A percentile compares a stretch with the other conserved stretches of the same genome.
phyloP scores from a whole-genome alignment of 2,113 vertebrate genomes.

The Equus przewalskii region DNA sequence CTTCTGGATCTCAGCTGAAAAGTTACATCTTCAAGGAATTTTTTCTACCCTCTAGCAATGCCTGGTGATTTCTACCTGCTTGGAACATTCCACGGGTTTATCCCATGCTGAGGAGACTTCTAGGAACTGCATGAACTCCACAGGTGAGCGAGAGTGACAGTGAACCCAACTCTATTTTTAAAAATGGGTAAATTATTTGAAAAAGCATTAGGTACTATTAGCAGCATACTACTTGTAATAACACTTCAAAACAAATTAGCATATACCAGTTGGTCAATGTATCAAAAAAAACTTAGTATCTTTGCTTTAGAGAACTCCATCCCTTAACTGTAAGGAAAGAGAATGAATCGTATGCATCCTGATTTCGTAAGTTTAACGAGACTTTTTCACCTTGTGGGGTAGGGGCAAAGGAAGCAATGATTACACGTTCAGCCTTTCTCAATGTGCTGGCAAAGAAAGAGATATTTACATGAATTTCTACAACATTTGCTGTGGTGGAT shows the following conservation, averaged over 20 bases:
- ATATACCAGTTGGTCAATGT: background rate
- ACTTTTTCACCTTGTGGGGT: background rate
- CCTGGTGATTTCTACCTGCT: background rate
- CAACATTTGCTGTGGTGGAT: background rate
- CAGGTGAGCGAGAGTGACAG: background rate
- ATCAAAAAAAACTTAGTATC: background rate
- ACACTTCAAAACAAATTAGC: background rate
- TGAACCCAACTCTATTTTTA: background rate
- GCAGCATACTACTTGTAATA: background rate
- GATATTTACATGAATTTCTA: background rate
- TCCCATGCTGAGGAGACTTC: background rate
- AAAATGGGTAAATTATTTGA: background rate
- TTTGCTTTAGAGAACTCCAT: background rate
- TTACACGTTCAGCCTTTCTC: background rate
- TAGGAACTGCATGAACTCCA: background rate
- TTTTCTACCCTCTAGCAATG: background rate
- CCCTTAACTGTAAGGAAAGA: background rate
- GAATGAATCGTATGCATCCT: background rate
- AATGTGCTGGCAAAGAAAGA: background rate
- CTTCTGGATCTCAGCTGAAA: background rate
- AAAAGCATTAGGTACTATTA: conserved; percentile 7
- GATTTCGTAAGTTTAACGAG: background rate
- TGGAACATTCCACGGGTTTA: background rate
- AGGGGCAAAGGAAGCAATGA: background rate
- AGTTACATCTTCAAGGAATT: background rate